These are phyloP conservation scores for Hoplodrina blanda DNA, from an alignment of 2,888 invertebrate genomes.

Conservation along the genomic window DNA sequence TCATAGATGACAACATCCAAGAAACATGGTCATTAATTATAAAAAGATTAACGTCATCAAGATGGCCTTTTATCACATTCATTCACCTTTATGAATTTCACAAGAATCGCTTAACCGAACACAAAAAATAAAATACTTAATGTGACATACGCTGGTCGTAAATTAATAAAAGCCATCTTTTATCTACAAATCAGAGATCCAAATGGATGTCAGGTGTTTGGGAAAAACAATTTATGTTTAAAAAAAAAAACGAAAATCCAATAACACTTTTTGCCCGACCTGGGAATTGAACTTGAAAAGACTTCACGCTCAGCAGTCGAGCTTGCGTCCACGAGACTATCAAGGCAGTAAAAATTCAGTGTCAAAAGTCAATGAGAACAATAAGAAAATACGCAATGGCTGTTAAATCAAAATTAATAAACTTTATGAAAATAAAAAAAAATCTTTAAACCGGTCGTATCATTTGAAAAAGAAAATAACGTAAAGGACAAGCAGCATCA, in stretches of 20 bases:
- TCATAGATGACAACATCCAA: constrained; percentile 28
- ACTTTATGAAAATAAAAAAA: no score
- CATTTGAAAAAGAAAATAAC: background rate
- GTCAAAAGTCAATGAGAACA: no score
- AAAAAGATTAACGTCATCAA: constrained; percentile 50
- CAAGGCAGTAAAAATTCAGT: no score
- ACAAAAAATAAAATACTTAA: constrained; percentile 51
- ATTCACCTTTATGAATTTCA: constrained; percentile 53
- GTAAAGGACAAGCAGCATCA: constrained; percentile 3
- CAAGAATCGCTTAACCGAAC: constrained; percentile 32
- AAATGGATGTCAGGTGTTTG: constrained; percentile 13
- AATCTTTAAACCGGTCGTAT: no score
- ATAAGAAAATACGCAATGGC: no score
- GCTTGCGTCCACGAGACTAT: no score
- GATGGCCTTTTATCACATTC: constrained; percentile 48
- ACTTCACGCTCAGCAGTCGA: no score
- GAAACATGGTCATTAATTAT: constrained; percentile 45
- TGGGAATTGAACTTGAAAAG: no score
- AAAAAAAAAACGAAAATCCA: no score
- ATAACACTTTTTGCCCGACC: no score
- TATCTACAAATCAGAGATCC: constrained; percentile 29
- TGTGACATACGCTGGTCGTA: constrained; percentile 43
- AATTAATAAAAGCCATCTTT: constrained; percentile 51
- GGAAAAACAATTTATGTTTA: background rate
- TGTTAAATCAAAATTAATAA: no score